phyloP scores from a whole-genome alignment of 2,797 vertebrate genomes.

The Enteromius fasciolatus region DNA sequence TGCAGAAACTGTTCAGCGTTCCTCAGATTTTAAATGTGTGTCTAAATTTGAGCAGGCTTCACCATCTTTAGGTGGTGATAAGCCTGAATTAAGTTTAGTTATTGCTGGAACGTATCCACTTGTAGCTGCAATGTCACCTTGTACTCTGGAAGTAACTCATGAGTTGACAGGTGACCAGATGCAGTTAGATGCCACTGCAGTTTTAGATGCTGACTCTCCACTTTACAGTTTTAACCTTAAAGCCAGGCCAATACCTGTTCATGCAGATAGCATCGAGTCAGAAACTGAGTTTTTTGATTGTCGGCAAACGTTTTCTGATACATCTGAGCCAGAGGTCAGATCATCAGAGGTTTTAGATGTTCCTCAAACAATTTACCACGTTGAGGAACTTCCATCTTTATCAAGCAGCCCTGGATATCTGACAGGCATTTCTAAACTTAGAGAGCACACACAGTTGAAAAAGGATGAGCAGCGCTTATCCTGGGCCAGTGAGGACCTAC shows the following conservation, averaged over 20 bases:
- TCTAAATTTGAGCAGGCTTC: constrained; percentile 65
- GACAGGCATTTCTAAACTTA: constrained; percentile 44
- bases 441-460: constrained; percentile 52
- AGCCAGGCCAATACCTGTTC: constrained; percentile 24
- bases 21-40: constrained; percentile 64
- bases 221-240: constrained; percentile 20
- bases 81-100: constrained; percentile 21
- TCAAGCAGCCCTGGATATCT: constrained; percentile 59
- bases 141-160: constrained; percentile 1
- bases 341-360: constrained; percentile 41
- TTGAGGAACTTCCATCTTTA: constrained; percentile 71
- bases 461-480: constrained; percentile 66
- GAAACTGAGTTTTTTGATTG: constrained; percentile 78
- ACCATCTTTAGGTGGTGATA: constrained; percentile 54
- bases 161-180: constrained; percentile 11
- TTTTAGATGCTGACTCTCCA: constrained; percentile 27
- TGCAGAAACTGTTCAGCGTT: constrained; percentile 47
- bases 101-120: background rate
- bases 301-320: constrained; percentile 70
- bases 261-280: constrained; percentile 42
- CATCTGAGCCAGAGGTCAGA: constrained; percentile 65
- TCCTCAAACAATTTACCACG: constrained; percentile 56
- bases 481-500: constrained; percentile 73
- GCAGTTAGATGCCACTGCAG: background rate
- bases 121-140: background rate